Evolutionary conservation across 2,888 invertebrate genomes (phyloP).

Genomic region (Polylopha cassiicola): DNA sequence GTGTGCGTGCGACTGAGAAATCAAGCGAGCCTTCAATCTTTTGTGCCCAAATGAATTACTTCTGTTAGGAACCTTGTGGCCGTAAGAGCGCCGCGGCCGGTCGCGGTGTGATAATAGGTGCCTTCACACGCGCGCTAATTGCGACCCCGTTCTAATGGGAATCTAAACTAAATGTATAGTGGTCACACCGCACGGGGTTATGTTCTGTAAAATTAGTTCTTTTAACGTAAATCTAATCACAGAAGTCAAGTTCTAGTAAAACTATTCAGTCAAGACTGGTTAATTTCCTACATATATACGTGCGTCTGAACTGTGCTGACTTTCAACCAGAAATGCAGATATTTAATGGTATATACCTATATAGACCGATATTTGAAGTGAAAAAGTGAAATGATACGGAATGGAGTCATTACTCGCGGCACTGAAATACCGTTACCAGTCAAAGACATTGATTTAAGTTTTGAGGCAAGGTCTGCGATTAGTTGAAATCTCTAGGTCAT

Average conservation of each 20-base stretch:
- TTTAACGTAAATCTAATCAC: too few relatives aligned
- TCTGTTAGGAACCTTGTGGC: conserved; percentile 63
- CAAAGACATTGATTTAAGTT: conserved; percentile 20
- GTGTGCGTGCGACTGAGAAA: conserved; percentile 70
- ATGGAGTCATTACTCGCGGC: conserved; percentile 6
- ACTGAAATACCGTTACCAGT: conserved; percentile 17
- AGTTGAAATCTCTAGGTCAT: conserved; percentile 19
- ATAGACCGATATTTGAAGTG: too few relatives aligned
- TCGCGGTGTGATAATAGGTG: conserved; percentile 46
- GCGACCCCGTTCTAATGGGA: conserved; percentile 50
- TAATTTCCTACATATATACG: too few relatives aligned
- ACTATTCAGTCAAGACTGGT: too few relatives aligned
- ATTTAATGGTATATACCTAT: too few relatives aligned
- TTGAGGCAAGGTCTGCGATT: conserved; percentile 19
- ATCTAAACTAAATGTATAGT: conserved; percentile 34
- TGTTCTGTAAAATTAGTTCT: too few relatives aligned
- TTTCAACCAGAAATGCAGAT: too few relatives aligned
- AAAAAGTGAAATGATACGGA: conserved; percentile 10
- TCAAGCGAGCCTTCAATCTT: conserved; percentile 68
- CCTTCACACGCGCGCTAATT: conserved; percentile 63
- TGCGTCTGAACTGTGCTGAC: too few relatives aligned
- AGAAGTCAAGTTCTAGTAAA: too few relatives aligned
- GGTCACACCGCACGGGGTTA: conserved; percentile 12
- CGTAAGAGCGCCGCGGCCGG: conserved; percentile 48
- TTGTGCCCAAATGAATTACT: conserved; percentile 62